These are phyloP conservation scores for Andrena bicolor DNA, from an alignment of 2,888 invertebrate genomes.

Conservation along the genomic window DNA sequence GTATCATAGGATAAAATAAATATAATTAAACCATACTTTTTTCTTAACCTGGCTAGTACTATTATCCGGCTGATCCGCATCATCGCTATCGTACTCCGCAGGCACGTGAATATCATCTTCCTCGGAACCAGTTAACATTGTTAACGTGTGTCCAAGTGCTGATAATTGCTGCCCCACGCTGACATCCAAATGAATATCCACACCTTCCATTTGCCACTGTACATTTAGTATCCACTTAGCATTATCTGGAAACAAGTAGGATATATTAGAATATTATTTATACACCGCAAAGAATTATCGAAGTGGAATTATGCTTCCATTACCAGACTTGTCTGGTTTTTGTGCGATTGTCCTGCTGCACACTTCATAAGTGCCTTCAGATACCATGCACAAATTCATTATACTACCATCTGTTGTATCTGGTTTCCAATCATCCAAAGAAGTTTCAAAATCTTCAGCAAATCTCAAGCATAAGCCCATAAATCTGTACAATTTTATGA, in stretches of 20 bases:
- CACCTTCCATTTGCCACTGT: conserved; percentile 99
- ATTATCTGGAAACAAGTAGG: conserved; percentile 88
- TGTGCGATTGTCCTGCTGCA: conserved; percentile 96
- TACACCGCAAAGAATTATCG: conserved; percentile 3
- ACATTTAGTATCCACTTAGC: conserved; percentile 99
- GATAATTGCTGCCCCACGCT: conserved; percentile 98
- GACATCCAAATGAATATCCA: conserved; percentile 97
- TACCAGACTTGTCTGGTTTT: conserved; percentile 90
- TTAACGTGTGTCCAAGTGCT: conserved; percentile 97
- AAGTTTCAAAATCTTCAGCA: conserved; percentile 98
- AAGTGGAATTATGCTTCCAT: conserved; percentile 8
- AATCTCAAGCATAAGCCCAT: conserved; percentile 97
- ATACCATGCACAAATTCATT: conserved; percentile 98
- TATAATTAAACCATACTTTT: conserved; percentile 80
- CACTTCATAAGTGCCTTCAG: conserved; percentile 99
- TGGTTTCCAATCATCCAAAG: conserved; percentile 98
- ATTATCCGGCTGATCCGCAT: conserved; percentile 89
- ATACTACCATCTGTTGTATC: conserved; percentile 91
- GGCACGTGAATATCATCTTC: conserved; percentile 91
- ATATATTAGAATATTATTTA: conserved; percentile 19
- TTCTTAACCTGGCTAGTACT: conserved; percentile 84
- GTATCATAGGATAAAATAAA: conserved; percentile 59
- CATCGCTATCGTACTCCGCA: conserved; percentile 92
- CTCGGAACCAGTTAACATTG: conserved; percentile 96
- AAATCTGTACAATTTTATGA: conserved; percentile 86